Percentiles rank a stretch among this genome's conserved stretches.
phyloP scores from a whole-genome alignment of 2,888 invertebrate genomes.

The Acrobasis consociella region DNA sequence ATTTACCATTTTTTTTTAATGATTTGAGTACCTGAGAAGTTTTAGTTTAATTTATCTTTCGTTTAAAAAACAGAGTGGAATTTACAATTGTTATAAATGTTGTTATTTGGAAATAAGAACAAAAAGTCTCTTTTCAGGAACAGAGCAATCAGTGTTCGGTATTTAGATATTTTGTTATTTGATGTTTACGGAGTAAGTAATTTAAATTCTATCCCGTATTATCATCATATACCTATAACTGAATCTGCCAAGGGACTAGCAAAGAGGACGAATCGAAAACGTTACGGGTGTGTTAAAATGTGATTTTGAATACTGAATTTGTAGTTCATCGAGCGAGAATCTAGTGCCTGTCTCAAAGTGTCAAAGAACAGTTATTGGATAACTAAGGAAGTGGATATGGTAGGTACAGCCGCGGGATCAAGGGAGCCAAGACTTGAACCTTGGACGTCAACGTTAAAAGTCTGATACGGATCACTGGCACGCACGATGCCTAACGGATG shows the following conservation, averaged over 20 bases:
- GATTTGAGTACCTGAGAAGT: too few species aligned
- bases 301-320: slow-evolving; percentile 30
- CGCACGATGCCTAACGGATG: slow-evolving; percentile 60
- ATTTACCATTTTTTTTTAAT: too few species aligned
- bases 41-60: too few species aligned
- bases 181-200: neutral
- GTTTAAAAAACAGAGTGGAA: too few species aligned
- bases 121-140: too few species aligned
- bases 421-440: slow-evolving; percentile 34
- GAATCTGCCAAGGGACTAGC: slow-evolving; percentile 16
- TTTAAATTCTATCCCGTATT: neutral
- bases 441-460: slow-evolving; percentile 65
- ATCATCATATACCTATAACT: neutral
- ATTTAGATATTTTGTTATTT: too few species aligned
- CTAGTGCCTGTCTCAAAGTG: slow-evolving; percentile 32
- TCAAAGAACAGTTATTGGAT: slow-evolving; percentile 23
- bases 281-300: slow-evolving; percentile 34
- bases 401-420: slow-evolving; percentile 26
- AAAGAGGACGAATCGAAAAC: slow-evolving; percentile 22
- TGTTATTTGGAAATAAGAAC: too few species aligned
- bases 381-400: slow-evolving; percentile 27
- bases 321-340: slow-evolving; percentile 29
- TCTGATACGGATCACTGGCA: slow-evolving; percentile 77
- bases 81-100: too few species aligned
- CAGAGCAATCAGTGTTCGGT: too few species aligned